phyloP scores from a whole-genome alignment of 2,797 vertebrate genomes.

The Caiman crocodilus region DNA sequence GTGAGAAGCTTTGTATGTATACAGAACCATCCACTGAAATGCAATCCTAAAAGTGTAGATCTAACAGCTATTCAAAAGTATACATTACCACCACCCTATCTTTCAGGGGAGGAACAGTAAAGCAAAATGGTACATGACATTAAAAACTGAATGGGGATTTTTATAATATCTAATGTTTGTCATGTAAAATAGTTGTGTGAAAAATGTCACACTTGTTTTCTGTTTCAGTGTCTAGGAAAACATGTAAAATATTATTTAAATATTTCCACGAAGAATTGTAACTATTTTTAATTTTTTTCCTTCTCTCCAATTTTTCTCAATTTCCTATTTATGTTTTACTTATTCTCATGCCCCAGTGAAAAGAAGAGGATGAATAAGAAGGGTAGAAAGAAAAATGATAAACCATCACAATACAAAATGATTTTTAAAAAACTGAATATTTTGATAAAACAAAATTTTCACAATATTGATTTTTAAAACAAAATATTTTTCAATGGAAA shows the following conservation, averaged over 20 bases:
- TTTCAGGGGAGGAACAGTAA: not conserved
- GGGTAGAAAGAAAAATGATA: not conserved
- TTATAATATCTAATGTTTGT: not conserved
- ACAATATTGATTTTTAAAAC: not conserved
- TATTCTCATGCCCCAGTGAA: not conserved
- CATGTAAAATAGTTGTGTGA: not conserved
- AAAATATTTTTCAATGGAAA: rapidly evolving
- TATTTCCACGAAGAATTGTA: no score
- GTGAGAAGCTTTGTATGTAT: not conserved
- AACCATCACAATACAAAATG: not conserved
- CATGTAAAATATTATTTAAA: no score
- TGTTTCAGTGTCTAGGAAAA: no score
- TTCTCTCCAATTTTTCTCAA: not conserved
- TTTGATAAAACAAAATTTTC: not conserved
- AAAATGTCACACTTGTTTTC: not conserved
- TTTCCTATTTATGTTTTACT: not conserved
- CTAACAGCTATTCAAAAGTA: not conserved
- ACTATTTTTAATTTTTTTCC: not conserved
- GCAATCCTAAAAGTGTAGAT: not conserved
- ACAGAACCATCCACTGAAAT: not conserved
- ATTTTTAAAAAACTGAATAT: not conserved
- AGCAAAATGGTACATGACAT: not conserved
- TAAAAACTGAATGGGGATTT: not conserved
- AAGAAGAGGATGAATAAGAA: not conserved
- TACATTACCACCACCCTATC: not conserved